Base-by-base conservation (phyloP, 2,888 invertebrate genomes). In the Eumacrocentrus americanus region DNA sequence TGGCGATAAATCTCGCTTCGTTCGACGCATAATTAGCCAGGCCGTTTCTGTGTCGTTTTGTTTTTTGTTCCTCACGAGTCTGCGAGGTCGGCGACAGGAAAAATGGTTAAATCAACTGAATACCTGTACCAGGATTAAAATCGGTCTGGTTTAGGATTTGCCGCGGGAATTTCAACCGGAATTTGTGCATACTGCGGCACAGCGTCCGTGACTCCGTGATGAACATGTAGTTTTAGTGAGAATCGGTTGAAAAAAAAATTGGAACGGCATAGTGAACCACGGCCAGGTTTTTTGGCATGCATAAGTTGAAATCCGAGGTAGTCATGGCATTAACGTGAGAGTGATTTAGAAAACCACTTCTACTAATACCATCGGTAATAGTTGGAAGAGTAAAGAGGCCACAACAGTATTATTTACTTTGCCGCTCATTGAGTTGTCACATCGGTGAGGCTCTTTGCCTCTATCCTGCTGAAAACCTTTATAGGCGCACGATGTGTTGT, bases 1-100 rank as follows among this genome's bases (percentile, higher is more conserved):
- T 64, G 63, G 67, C 68, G 68, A 74, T 74, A 73, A 72, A 75
- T 75, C 73, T 72, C 69, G 67, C 58, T 70, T 71, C 68, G 68
- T 64, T 63, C 67, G 70, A 69, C 70, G 73, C 72, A 71, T 74
- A 73, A 74, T 72, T 72, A 73, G 71, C 67, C 62, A 65, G 53
- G 44, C 56, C 58, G 47, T 38, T 58, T n/a, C 62, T 48, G 50
- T 50, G 58, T 55, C 52, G 37, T 61, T 44, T 37, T 44, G 42
- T 52, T 51, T 55, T 42, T 29, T 29, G 4, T 29, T 23, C 38
- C 6, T 25, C 50, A 22, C 6, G 12, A 22, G 23, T 51, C 51
- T 55, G 57, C 48, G 57, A 50, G 40, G 52, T 42, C 44, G 23
- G 38, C 14, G 18, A 23, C 22, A 44, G 44, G n/a, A 44, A 51